Evolutionary conservation across 2,113 vertebrate species (phyloP).

Genomic region (Prionailurus viverrinus): DNA sequence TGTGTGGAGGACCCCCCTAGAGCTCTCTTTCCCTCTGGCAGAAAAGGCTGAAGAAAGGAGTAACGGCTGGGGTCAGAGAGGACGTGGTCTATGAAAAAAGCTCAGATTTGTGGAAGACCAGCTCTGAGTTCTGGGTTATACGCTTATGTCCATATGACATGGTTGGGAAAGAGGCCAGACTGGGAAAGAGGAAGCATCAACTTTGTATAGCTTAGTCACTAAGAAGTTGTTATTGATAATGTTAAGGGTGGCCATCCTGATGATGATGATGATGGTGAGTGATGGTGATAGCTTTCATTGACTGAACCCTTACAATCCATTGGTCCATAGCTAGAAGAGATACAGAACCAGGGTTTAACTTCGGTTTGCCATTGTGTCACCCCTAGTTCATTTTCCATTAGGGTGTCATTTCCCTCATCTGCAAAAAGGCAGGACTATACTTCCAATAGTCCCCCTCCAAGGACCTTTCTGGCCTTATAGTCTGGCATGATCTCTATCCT

Average conservation of each 20-base stretch:
- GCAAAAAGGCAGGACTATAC: not conserved
- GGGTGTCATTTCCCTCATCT: not conserved
- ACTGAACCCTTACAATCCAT: not conserved
- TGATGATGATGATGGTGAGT: not conserved
- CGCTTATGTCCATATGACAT: not conserved
- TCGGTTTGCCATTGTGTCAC: not conserved
- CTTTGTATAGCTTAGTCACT: not conserved
- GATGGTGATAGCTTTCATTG: not conserved
- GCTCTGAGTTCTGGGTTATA: not conserved
- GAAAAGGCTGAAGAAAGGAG: not conserved
- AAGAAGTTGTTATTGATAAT: not conserved
- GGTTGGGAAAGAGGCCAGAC: not conserved
- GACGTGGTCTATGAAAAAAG: not conserved
- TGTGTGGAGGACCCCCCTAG: not conserved
- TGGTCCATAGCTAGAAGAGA: not conserved
- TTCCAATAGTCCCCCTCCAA: not conserved
- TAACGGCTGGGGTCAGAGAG: not conserved
- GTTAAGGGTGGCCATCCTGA: not conserved
- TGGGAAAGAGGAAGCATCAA: not conserved
- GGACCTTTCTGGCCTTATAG: not conserved
- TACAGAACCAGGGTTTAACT: not conserved
- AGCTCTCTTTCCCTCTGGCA: not conserved
- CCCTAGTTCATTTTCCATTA: not conserved
- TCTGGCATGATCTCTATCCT: not conserved
- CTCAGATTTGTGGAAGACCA: not conserved